Conservation (phyloP, 1,140 invertebrate species). For the Campoletis sonorensis region DNA sequence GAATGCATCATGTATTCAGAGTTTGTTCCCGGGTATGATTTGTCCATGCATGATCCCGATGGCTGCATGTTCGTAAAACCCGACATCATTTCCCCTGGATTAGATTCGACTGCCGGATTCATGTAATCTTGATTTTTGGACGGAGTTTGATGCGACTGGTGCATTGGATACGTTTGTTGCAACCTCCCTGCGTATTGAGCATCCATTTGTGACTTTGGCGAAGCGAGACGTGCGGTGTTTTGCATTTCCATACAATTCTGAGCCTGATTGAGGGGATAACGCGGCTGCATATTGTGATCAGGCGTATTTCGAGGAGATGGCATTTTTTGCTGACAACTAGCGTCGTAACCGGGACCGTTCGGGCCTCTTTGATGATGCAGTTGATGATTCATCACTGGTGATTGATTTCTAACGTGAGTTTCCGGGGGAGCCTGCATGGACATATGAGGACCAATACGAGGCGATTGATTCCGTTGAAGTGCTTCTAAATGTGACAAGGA, state of each 20-base stretch:
- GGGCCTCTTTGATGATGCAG: constrained; percentile 40
- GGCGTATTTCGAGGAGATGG: constrained; percentile 48
- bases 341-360: constrained; percentile 48
- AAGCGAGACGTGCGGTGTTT: constrained; percentile 47
- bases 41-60: constrained; percentile 54
- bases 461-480: constrained; percentile 54
- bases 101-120: constrained; percentile 52
- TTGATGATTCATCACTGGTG: constrained; percentile 52
- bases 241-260: constrained; percentile 58
- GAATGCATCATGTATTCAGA: constrained; percentile 56
- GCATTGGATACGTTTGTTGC: constrained; percentile 53
- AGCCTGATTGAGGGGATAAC: constrained; percentile 49
- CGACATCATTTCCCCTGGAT: constrained; percentile 51
- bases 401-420: constrained; percentile 55
- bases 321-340: constrained; percentile 53
- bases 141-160: constrained; percentile 48
- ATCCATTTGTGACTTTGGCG: constrained; percentile 57
- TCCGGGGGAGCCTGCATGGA: constrained; percentile 5
- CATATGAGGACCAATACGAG: constrained; percentile 49
- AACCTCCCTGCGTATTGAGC: constrained; percentile 51
- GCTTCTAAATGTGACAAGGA: constrained; percentile 57
- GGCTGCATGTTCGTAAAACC: constrained; percentile 37
- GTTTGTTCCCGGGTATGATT: constrained; percentile 51
- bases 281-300: constrained; percentile 53
- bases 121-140: constrained; percentile 47